A percentile compares a stretch with the other conserved stretches of the same genome.
These are phyloP conservation scores for Tribolium castaneum DNA, from an alignment of 1,140 invertebrate genomes.

Conservation along the genomic window DNA sequence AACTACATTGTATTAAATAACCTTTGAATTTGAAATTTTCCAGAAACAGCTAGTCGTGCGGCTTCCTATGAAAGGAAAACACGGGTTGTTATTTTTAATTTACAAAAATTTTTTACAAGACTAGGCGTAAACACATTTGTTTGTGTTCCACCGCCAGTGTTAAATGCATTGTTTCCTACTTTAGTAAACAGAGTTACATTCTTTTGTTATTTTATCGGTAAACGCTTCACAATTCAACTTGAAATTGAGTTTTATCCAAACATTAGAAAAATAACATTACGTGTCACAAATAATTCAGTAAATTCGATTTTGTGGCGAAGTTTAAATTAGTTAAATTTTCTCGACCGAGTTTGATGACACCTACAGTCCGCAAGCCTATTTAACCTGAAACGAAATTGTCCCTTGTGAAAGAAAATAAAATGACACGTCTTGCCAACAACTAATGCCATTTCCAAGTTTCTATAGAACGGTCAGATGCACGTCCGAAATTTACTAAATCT, in stretches of 20 bases:
- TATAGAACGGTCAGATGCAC: background rate
- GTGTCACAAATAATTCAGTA: background rate
- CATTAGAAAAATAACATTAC: background rate
- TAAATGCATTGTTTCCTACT: too few species aligned
- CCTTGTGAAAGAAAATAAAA: background rate
- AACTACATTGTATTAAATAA: too few species aligned
- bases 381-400: background rate
- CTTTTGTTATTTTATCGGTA: background rate
- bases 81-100: too few species aligned
- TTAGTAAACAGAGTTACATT: too few species aligned
- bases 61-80: too few species aligned
- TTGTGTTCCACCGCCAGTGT: background rate
- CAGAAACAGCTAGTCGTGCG: too few species aligned
- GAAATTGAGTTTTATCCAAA: background rate
- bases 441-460: background rate
- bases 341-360: background rate
- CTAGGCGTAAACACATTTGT: background rate
- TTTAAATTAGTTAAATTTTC: background rate
- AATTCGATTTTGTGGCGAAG: background rate
- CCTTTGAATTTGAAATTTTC: too few species aligned
- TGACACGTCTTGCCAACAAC: background rate
- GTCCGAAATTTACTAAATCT: background rate
- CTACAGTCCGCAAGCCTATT: background rate
- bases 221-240: background rate
- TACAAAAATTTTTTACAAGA: too few species aligned